Base-by-base conservation (phyloP, 2,888 invertebrate genomes). In the Sesia bembeciformis region DNA sequence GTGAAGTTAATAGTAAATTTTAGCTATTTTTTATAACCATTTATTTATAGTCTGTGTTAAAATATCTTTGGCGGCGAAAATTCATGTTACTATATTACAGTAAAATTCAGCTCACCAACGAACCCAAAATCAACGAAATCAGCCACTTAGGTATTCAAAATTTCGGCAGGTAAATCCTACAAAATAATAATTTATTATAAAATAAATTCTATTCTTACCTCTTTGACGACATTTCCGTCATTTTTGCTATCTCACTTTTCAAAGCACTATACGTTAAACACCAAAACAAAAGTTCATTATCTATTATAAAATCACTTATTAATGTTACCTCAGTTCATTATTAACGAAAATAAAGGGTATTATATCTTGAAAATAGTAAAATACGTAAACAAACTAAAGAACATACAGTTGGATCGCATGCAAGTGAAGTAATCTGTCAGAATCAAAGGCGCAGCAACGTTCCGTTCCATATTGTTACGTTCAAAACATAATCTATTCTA, bases 201-300 rank as follows among this genome's bases (percentile, higher is more conserved):
- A n/a, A 46, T n/a, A 46, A 46, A 46, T 46, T 8, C 56, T 62
- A 61, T 62, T 73, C 79, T 81, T 79, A 85, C 88, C 84, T 88
- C 70, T 88, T 88, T 58, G 89, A 86, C 72, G 88, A 81, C 78
- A 81, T 87, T 68, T 54, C 53, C 51, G 78, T 87, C 87, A 88
- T 88, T 76, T 79, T 82, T 62, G 66, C 58, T 68, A 53, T 65
- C 69, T 70, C 71, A 72, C 71, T 72, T 68, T 60, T 57, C 64
- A 55, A 70, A 67, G 68, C 65, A 74, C 61, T 39, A 23, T 39
- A 60, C 64, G 59, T 62, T 58, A 58, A 66, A 63, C 60, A 68
- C 66, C 64, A 62, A 62, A 68, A 70, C 67, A 65, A 73, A 65
- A 62, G 70, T 74, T 65, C 82, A 83, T 83, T 72, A 74, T 78